Evolutionary conservation across 2,797 vertebrate genomes (phyloP), one percentile per base, ranked within the genome.

Genomic region (Brotula barbata): DNA sequence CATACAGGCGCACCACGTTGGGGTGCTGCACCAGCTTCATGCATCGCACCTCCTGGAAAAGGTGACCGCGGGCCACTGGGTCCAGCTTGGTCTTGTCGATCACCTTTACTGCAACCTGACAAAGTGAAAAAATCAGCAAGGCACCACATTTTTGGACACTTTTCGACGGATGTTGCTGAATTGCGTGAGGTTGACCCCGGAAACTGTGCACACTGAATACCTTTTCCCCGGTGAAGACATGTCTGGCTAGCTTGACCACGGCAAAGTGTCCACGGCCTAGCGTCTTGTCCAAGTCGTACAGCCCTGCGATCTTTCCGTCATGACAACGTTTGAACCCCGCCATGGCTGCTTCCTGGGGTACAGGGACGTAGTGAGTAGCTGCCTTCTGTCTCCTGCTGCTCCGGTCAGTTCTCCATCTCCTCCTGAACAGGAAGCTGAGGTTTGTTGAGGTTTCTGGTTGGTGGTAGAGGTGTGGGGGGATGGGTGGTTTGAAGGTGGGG

Each of bases 11-110:
- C 49, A 99, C 97, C 36, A 99, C 97, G 74, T 99, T 99, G 34
- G 97, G 97, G 69, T 99, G 97, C 77, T 99, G 97, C 71, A 99
- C 97, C 43, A 99, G 89, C 79, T 99, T 99, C 97, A 99, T 99
- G 87, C 97, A 99, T 58, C 97, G 91, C 21, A 99, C 97, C 85
- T 99, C 97, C 73, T 99, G 97, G 86, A 99, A 98, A 28, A 99
- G 95, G 82, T 99, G 97, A 0, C 93, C 94, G 1, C 95, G 94
- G 6, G 97, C 97, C 0, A 97, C 87, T 5, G 94, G 92, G 89
- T 99, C 97, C 81, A 99, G 87, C 84, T 99, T 98, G 37, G 94
- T 98, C 89, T 99, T 99, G 81, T 99, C 97, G 23, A 99, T 99
- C 51, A 99, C 97, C 89, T 99, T 99, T 8, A 99, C 97, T 0